phyloP scores from a whole-genome alignment of 2,797 vertebrate species.

The Galagoides demidoff region DNA sequence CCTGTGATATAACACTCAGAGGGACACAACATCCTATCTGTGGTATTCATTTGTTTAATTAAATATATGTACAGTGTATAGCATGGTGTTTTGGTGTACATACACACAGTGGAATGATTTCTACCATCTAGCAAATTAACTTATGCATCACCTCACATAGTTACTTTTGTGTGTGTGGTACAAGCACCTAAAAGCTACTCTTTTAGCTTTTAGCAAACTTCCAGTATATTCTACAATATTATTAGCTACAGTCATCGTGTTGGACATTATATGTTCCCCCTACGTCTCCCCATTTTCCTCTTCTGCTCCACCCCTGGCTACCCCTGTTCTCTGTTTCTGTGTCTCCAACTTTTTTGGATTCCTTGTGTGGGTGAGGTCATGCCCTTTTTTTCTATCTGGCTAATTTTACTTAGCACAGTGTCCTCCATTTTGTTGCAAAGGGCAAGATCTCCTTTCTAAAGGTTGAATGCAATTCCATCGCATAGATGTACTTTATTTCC shows the following conservation, averaged over 20 bases:
- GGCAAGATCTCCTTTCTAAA: background rate
- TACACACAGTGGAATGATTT: background rate
- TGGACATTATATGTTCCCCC: background rate
- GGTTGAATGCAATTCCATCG: background rate
- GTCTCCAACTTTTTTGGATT: background rate
- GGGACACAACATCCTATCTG: background rate
- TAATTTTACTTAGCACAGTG: background rate
- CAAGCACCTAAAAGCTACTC: background rate
- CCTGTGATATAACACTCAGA: background rate
- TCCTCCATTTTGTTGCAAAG: background rate
- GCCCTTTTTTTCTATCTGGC: background rate
- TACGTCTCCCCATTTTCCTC: background rate
- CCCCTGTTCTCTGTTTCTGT: background rate
- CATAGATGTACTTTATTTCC: background rate
- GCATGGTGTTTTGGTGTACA: background rate
- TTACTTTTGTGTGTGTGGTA: background rate
- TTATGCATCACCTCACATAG: background rate
- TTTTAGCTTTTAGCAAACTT: background rate
- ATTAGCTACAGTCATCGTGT: too few relatives aligned
- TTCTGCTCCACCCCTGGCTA: too few relatives aligned
- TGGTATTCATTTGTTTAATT: background rate
- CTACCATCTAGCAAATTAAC: background rate
- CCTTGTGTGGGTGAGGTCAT: background rate
- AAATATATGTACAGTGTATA: background rate
- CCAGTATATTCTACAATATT: background rate